Evolutionary conservation across 2,888 invertebrate genomes (phyloP).

Genomic region (Cylloceria caligata): DNA sequence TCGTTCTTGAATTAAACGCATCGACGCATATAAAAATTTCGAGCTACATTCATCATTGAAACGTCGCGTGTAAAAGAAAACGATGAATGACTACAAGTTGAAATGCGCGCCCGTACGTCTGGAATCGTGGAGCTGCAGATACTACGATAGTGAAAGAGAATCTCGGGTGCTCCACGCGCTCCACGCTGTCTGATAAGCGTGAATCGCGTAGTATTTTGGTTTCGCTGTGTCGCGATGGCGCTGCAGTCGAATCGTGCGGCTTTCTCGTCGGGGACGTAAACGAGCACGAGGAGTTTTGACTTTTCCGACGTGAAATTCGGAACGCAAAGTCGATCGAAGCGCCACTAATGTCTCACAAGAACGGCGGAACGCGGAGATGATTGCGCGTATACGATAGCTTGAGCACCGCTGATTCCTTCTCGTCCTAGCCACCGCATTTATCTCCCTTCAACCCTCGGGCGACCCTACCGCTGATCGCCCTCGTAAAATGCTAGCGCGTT

Average conservation of each 20-base stretch:
- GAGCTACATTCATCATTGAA: neutral
- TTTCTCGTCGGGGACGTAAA: neutral
- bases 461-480: constrained; percentile 56
- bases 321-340: constrained; percentile 4
- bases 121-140: neutral
- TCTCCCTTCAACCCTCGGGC: constrained; percentile 22
- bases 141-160: constrained; percentile 15
- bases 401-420: constrained; percentile 38
- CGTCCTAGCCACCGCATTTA: constrained; percentile 18
- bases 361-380: constrained; percentile 9
- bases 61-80: neutral
- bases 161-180: constrained; percentile 13
- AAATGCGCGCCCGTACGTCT: neutral
- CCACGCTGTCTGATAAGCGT: neutral
- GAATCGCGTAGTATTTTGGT: neutral
- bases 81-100: neutral
- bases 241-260: neutral
- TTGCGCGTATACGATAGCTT: constrained; percentile 3
- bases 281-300: constrained; percentile 15
- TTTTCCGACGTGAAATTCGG: constrained; percentile 39
- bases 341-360: constrained; percentile 8
- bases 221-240: neutral
- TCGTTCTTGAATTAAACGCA: no score
- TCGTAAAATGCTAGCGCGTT: neutral
- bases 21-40: no score